A percentile compares a stretch with the other conserved stretches of the same genome.
These are phyloP conservation scores for Argyrosomus regius DNA, from an alignment of 2,797 vertebrate species.

Conservation along the genomic window DNA sequence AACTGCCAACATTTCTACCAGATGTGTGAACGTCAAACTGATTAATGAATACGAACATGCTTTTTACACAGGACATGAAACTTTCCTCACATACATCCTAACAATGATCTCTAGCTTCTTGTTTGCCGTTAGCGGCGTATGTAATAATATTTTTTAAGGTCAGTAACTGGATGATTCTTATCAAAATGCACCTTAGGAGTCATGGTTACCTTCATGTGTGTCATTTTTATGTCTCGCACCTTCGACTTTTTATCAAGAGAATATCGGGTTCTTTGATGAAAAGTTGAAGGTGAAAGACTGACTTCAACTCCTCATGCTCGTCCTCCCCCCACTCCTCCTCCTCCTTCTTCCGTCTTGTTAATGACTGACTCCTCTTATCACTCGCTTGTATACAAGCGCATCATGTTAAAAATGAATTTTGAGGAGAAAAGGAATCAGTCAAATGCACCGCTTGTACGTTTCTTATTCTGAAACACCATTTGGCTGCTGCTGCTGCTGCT, in stretches of 20 bases:
- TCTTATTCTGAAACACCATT: conserved; percentile 42
- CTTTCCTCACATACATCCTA: too few relatives aligned
- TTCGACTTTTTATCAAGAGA: too few relatives aligned
- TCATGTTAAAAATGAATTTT: conserved; percentile 19
- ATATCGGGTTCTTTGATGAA: too few relatives aligned
- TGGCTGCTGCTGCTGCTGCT: conserved; percentile 46
- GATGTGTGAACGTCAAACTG: too few relatives aligned
- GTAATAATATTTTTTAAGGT: neutral
- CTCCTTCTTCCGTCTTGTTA: neutral
- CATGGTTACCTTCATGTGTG: too few relatives aligned
- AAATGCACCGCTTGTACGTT: conserved; percentile 13
- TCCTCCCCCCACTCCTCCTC: neutral
- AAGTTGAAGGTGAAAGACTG: too few relatives aligned
- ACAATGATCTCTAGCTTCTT: too few relatives aligned
- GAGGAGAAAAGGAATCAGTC: conserved; percentile 14
- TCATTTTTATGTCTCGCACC: neutral
- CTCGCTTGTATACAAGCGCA: neutral
- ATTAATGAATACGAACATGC: too few relatives aligned
- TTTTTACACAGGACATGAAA: too few relatives aligned
- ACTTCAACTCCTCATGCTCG: neutral
- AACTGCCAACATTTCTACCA: too few relatives aligned
- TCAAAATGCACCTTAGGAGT: neutral
- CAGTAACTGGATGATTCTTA: neutral
- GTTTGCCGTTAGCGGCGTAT: too few relatives aligned
- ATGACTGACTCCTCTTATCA: neutral